Base-by-base conservation (phyloP, 2,797 vertebrate genomes). In the Scolopax rusticola region DNA sequence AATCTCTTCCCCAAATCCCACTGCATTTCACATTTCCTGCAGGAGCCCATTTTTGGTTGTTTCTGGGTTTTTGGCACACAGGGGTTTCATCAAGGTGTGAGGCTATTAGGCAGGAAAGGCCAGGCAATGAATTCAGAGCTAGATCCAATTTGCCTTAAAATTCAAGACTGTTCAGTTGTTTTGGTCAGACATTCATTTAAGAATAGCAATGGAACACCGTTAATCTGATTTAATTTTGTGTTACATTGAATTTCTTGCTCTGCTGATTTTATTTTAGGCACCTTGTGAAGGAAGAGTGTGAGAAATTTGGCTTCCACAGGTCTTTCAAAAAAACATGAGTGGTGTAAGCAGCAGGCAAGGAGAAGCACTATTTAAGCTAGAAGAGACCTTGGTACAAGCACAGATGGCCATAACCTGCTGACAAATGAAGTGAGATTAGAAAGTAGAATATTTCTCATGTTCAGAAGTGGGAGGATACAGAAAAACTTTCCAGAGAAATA, bases 401-500 rank as follows among this genome's bases (percentile, higher is more conserved):
- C 76, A 78, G 68, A 80, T 81, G 48, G 69, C 43, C 73, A 78
- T 70, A 88, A 78, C 25, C 69, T 94, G 30, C 60, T 96, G 91
- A 93, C 73, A 84, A 83, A 91, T 80, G 68, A 93, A 92, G 78
- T 91, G 82, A 91, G 43, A 74, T 91, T 91, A 90, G 43, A 88
- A 87, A 88, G 73, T 14, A 61, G 71, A 88, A 23, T 36, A 47
- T 81, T 86, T 86, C 73, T 95, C 69, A n/a, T 90, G 57, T 61
- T 69, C 57, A 85, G 45, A 84, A 81, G 12, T 93, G 50, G 38
- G 83, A 90, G 48, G 61, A 84, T 81, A 27, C 48, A 83, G 71
- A 94, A 54, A 9, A 91, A n/a, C 32, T 78, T 93, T 93, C 73
- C 87, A 84, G 86, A 91, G 28, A 80, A 80, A 77, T 87, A 74